phyloP scores from a whole-genome alignment of 2,888 invertebrate genomes.

The Diplolepis rosae region DNA sequence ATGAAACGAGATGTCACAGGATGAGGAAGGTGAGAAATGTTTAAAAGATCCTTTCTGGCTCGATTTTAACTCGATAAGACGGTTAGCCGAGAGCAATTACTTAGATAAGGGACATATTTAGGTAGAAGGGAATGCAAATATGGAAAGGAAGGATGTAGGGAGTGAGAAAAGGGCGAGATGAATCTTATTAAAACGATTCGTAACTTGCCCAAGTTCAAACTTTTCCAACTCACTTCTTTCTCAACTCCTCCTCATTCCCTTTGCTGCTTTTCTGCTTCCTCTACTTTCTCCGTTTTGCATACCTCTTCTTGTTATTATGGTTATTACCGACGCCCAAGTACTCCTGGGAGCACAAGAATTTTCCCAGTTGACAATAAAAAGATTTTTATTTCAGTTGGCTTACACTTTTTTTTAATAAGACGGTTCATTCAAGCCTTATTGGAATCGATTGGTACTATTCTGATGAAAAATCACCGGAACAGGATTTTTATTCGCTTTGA shows the following conservation, averaged over 20 bases:
- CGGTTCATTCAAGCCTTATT: not conserved
- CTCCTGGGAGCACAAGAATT: not conserved
- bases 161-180: slow-evolving; percentile 39
- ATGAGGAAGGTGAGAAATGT: not conserved
- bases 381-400: not conserved
- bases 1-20: not conserved
- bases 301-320: slow-evolving; percentile 16
- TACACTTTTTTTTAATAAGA: not conserved
- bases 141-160: slow-evolving; percentile 2
- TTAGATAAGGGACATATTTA: slow-evolving; percentile 50
- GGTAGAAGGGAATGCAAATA: slow-evolving; percentile 1
- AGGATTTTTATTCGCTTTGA: too few species aligned
- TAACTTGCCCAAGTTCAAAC: slow-evolving; percentile 60
- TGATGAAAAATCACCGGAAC: not conserved
- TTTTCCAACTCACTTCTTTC: slow-evolving; percentile 59
- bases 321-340: not conserved
- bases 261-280: slow-evolving; percentile 17
- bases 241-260: slow-evolving; percentile 30
- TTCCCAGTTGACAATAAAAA: not conserved
- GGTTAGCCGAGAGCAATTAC: slow-evolving; percentile 43
- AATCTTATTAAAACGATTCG: slow-evolving; percentile 48
- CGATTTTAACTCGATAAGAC: slow-evolving; percentile 15
- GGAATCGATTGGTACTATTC: not conserved
- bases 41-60: not conserved
- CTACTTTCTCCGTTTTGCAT: slow-evolving; percentile 17